These are phyloP conservation scores for Mercenaria mercenaria DNA, from an alignment of 1,140 invertebrate species.

Conservation along the genomic window DNA sequence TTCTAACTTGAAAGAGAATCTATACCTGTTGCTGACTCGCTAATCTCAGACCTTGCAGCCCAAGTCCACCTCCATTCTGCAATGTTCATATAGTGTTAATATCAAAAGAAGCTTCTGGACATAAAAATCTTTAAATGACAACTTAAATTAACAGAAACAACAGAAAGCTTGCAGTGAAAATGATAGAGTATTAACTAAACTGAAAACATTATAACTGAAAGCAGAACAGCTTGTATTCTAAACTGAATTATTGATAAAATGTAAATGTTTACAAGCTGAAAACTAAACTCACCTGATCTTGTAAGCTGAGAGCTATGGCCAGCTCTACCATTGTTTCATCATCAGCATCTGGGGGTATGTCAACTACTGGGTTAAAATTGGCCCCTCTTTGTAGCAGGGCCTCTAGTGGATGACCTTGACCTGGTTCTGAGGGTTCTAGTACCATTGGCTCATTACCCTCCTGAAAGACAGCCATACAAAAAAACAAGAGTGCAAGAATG, in stretches of 20 bases:
- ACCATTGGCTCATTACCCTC: constrained; percentile 87
- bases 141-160: too few relatives aligned
- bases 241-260: too few relatives aligned
- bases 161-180: too few relatives aligned
- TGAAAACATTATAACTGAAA: too few relatives aligned
- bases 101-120: background rate
- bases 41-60: constrained; percentile 76
- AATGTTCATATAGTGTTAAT: background rate
- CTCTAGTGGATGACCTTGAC: constrained; percentile 88
- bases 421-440: constrained; percentile 83
- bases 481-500: too few relatives aligned
- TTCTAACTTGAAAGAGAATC: too few relatives aligned
- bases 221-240: too few relatives aligned
- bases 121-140: too few relatives aligned
- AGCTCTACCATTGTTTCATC: constrained; percentile 98
- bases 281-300: constrained; percentile 87
- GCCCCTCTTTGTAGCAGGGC: constrained; percentile 89
- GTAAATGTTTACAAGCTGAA: too few relatives aligned
- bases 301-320: constrained; percentile 97
- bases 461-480: too few relatives aligned
- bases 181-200: too few relatives aligned
- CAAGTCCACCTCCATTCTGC: constrained; percentile 47
- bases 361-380: constrained; percentile 91
- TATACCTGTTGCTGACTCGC: constrained; percentile 69
- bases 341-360: constrained; percentile 96